Evolutionary conservation across 2,797 vertebrate genomes (phyloP).

Genomic region (Prionace glauca): DNA sequence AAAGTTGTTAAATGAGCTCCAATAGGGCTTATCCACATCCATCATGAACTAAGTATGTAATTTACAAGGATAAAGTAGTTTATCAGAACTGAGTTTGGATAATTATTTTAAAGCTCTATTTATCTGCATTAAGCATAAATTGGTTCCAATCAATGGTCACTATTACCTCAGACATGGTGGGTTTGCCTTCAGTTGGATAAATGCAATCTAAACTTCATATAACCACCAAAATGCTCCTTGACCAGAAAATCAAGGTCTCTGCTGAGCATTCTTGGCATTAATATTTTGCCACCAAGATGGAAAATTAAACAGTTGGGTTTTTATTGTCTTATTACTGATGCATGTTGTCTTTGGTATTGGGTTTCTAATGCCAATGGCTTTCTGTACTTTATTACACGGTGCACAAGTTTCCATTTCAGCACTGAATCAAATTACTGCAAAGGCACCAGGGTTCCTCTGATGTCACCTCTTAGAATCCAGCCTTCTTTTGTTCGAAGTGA

Average conservation of each 20-base stretch:
- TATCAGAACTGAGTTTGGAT: background rate
- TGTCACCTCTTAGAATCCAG: background rate
- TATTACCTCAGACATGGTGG: background rate
- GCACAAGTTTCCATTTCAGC: background rate
- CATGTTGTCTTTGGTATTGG: background rate
- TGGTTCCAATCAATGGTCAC: background rate
- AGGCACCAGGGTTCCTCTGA: background rate
- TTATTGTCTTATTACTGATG: background rate
- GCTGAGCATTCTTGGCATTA: background rate
- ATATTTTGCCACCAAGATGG: background rate
- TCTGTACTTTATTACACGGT: background rate
- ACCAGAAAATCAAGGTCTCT: background rate
- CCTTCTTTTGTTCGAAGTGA: background rate
- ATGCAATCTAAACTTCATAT: background rate
- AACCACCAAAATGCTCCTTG: background rate
- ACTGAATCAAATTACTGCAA: background rate
- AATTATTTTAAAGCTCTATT: background rate
- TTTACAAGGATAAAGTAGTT: background rate
- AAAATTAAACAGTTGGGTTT: background rate
- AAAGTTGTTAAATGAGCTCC: background rate
- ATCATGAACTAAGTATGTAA: background rate
- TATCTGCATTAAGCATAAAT: background rate
- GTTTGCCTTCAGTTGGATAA: background rate
- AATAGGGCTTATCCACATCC: background rate
- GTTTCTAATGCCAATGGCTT: background rate